These are phyloP conservation scores for Hozukius guyotensis DNA, from an alignment of 2,797 vertebrate species.

Conservation along the genomic window DNA sequence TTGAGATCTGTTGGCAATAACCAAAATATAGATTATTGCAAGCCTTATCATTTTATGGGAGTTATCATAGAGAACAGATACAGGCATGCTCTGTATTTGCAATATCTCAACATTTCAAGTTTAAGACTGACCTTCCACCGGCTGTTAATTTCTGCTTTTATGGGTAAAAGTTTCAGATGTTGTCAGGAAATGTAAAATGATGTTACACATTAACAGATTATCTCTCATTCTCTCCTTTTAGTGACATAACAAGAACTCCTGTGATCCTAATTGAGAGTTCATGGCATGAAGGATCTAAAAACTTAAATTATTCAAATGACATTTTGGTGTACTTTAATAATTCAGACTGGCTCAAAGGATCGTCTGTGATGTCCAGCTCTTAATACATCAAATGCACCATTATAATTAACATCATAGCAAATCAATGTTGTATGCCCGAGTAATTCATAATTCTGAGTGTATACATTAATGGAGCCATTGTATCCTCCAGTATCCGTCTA, in stretches of 20 bases:
- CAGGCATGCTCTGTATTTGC: neutral
- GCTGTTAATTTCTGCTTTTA: neutral
- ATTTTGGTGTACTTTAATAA: conserved; percentile 75
- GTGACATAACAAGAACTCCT: conserved; percentile 13
- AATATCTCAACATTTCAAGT: neutral
- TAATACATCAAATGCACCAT: neutral
- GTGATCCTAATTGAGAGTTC: conserved; percentile 11
- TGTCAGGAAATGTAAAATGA: neutral
- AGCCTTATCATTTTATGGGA: neutral
- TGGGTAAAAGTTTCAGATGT: neutral
- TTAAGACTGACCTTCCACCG: neutral
- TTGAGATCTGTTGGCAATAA: no score
- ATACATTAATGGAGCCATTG: neutral
- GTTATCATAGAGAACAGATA: no score
- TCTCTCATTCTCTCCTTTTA: neutral
- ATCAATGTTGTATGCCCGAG: neutral
- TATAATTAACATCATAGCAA: conserved; percentile 2
- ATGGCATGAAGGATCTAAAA: conserved; percentile 28
- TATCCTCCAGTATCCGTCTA: neutral
- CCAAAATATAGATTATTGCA: neutral
- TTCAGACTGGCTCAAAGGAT: conserved; percentile 60
- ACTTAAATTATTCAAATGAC: conserved; percentile 73
- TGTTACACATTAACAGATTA: conserved; percentile 5
- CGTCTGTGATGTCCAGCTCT: conserved; percentile 46
- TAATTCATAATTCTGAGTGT: neutral